phyloP scores from a whole-genome alignment of 2,888 invertebrate species.

The Agelastica alni region DNA sequence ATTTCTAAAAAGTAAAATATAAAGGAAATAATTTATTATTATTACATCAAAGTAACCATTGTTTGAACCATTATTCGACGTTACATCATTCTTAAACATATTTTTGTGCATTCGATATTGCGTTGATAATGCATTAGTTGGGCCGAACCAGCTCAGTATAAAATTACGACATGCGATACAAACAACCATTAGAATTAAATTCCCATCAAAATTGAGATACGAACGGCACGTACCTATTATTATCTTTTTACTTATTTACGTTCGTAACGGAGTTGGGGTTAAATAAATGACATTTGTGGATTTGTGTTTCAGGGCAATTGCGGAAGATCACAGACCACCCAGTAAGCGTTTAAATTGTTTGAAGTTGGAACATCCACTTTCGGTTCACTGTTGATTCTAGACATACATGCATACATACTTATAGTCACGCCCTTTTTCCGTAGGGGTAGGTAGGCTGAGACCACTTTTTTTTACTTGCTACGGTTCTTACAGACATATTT shows the following conservation, averaged over 20 bases:
- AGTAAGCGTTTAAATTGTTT: slow-evolving; percentile 6
- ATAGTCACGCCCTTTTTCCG: no score
- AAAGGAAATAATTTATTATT: no score
- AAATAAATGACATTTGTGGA: slow-evolving; percentile 10
- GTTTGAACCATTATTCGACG: no score
- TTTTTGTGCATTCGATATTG: neutral
- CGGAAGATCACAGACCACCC: slow-evolving; percentile 7
- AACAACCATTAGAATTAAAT: slow-evolving; percentile 11
- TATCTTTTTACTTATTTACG: slow-evolving; percentile 11
- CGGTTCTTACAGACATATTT: no score
- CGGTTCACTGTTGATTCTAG: no score
- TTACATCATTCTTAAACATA: neutral
- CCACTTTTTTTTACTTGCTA: no score
- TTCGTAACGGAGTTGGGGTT: slow-evolving; percentile 7
- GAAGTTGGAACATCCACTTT: neutral
- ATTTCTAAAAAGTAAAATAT: no score
- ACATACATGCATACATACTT: no score
- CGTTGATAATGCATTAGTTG: slow-evolving; percentile 1
- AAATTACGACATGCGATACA: slow-evolving; percentile 2
- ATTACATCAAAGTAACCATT: no score
- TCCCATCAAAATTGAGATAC: slow-evolving; percentile 9
- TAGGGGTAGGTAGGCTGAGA: no score
- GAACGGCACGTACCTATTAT: slow-evolving; percentile 9
- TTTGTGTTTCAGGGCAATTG: slow-evolving; percentile 7
- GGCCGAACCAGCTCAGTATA: neutral